Conservation (phyloP, 35 echinoderm and acorn worm genomes). For the Anneissia japonica region DNA sequence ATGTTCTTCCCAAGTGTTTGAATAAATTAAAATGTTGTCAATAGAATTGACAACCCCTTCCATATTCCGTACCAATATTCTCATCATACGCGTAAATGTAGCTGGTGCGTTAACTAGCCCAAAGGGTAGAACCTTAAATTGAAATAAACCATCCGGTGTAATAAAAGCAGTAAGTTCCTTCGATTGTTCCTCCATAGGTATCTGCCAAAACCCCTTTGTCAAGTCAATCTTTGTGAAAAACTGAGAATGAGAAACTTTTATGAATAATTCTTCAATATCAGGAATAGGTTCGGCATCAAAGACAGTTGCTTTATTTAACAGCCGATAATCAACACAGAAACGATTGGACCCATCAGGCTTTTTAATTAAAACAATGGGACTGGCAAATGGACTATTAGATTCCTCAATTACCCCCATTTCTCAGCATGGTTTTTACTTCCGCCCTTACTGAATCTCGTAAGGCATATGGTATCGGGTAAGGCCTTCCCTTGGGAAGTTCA, state of each 20-base stretch:
- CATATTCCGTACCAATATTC: slow-evolving; percentile 17
- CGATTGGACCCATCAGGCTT: slow-evolving; percentile 22
- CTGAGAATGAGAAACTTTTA: not conserved
- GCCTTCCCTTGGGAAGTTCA: not conserved
- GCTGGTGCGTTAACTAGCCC: slow-evolving; percentile 4
- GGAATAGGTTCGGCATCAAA: slow-evolving; percentile 40
- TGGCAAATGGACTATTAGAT: not conserved
- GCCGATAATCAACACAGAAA: not conserved
- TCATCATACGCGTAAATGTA: slow-evolving; percentile 19
- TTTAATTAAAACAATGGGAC: slow-evolving; percentile 17
- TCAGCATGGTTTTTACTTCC: not conserved
- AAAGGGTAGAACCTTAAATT: slow-evolving; percentile 11
- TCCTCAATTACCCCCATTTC: not conserved
- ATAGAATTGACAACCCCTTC: slow-evolving; percentile 29
- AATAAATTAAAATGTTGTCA: slow-evolving; percentile 44
- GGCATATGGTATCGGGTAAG: slow-evolving; percentile 18
- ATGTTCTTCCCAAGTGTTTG: slow-evolving; percentile 37
- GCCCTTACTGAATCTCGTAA: not conserved
- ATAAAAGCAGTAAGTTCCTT: slow-evolving; percentile 26
- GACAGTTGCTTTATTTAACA: not conserved
- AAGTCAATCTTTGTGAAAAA: slow-evolving; percentile 5
- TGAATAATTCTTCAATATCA: not conserved
- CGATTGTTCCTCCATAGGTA: not conserved
- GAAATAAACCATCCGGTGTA: slow-evolving; percentile 8
- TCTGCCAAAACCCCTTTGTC: slow-evolving; percentile 21